Conservation (phyloP, 2,113 vertebrate genomes). For the Perca schrenkii region DNA sequence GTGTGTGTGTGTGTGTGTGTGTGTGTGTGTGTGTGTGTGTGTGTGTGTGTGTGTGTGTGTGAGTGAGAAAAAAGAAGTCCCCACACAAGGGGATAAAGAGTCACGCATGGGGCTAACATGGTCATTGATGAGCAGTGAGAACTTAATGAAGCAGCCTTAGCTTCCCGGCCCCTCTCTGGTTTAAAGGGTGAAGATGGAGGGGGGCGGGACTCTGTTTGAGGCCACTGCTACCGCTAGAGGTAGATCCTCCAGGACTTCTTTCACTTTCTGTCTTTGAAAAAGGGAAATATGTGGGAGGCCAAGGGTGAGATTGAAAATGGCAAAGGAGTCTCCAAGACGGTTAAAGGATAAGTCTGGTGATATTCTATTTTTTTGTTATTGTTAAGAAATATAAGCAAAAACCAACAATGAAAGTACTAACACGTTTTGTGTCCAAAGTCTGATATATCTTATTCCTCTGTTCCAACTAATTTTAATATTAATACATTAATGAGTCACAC, state of each 20-base stretch:
- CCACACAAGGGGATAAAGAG: constrained; percentile 55
- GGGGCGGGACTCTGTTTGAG: constrained; percentile 47
- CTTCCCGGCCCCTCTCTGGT: constrained; percentile 70
- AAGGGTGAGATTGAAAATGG: not conserved
- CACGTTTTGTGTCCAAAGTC: not conserved
- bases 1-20: constrained; percentile 6
- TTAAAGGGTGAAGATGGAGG: constrained; percentile 50
- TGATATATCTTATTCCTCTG: not conserved
- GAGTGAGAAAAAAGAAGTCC: constrained; percentile 3
- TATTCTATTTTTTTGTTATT: not conserved
- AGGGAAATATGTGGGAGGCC: not conserved
- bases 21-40: constrained; percentile 14
- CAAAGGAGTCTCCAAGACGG: not conserved
- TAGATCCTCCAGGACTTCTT: not conserved
- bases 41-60: constrained; percentile 10
- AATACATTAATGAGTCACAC: not conserved
- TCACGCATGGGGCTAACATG: constrained; percentile 55
- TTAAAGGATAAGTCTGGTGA: not conserved
- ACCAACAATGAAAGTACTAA: not conserved
- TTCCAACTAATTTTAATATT: not conserved
- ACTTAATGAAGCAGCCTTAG: constrained; percentile 76
- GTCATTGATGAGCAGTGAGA: constrained; percentile 77
- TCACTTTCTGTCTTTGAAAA: not conserved
- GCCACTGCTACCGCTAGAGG: not conserved
- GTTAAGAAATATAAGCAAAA: not conserved